phyloP scores from a whole-genome alignment of 1,140 invertebrate species.

The Zaprionus camerounensis region DNA sequence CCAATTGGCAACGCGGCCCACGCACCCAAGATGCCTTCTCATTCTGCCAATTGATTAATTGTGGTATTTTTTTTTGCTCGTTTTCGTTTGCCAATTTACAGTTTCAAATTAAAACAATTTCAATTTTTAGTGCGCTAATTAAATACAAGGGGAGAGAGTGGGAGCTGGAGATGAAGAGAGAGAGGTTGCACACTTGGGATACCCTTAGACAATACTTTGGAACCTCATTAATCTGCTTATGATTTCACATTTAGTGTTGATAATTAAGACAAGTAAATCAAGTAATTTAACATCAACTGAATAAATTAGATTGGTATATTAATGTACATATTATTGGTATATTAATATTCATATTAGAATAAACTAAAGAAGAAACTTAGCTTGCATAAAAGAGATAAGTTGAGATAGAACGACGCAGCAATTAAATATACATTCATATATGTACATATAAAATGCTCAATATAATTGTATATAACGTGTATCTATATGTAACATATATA shows the following conservation, averaged over 20 bases:
- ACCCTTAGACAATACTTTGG: not conserved
- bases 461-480: too few species aligned
- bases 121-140: slow-evolving; percentile 53
- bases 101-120: slow-evolving; percentile 31
- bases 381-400: not conserved
- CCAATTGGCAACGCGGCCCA: slow-evolving; percentile 54
- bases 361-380: not conserved
- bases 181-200: not conserved
- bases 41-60: slow-evolving; percentile 76
- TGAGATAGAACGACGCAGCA: not conserved
- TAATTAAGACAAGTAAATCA: not conserved
- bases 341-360: too few species aligned
- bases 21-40: slow-evolving; percentile 57
- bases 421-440: not conserved
- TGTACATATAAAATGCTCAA: too few species aligned
- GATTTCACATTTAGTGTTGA: not conserved
- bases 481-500: not conserved
- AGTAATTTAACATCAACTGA: not conserved
- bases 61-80: slow-evolving; percentile 25
- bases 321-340: too few species aligned
- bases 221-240: not conserved
- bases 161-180: not conserved
- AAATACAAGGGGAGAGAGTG: slow-evolving; percentile 11
- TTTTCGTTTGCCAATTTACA: slow-evolving; percentile 67
- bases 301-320: not conserved